Evolutionary conservation across 2,888 invertebrate genomes (phyloP), one percentile per base, ranked within the genome.

Genomic region (Toxonevra muliebris): DNA sequence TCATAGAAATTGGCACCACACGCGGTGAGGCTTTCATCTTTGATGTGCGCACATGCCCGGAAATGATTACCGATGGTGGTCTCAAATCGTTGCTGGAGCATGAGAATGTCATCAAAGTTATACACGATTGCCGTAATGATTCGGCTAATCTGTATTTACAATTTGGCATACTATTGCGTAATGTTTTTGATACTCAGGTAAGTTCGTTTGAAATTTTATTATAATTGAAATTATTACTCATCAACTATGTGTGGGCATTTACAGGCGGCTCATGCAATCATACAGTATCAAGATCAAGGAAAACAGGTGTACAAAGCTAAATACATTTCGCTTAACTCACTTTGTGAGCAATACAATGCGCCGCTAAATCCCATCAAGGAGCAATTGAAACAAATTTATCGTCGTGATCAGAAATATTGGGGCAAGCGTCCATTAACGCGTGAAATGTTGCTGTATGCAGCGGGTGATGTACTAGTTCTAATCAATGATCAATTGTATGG

Each of bases 301-400:
- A 93, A 94, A 77, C 96, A 97, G 45, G 94, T 97, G 61, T 95
- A 96, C 82, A 97, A 97, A 87, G 95, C 96, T 63, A 96, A 97
- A 86, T 95, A 95, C 83, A 91, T 96, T 59, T 95, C 95, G 76
- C 87, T 97, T 68, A 95, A 96, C 87, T 93, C 96, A 64, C 87
- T 98, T 65, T 97, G 97, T 85, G 93, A 96, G 85, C 88, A 92
- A 72, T 95, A 96, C 83, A 93, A 92, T 80, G 94, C 94, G 59
- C 93, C 94, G 0, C 89, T 91, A 79, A 97, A 96, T 86, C 94
- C 95, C 1, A 91, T 96, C 86, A 97, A 96, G 83, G 96, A 96
- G 82, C 94, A 95, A 81, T 84, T 94, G 66, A 94, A 94, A 85
- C 92, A 92, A 86, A 91, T 95, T 52, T 95, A 95, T 81, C 88